A percentile compares a stretch with the other conserved stretches of the same genome.
phyloP scores from a whole-genome alignment of 2,113 vertebrate genomes.

The Dinomys branickii region DNA sequence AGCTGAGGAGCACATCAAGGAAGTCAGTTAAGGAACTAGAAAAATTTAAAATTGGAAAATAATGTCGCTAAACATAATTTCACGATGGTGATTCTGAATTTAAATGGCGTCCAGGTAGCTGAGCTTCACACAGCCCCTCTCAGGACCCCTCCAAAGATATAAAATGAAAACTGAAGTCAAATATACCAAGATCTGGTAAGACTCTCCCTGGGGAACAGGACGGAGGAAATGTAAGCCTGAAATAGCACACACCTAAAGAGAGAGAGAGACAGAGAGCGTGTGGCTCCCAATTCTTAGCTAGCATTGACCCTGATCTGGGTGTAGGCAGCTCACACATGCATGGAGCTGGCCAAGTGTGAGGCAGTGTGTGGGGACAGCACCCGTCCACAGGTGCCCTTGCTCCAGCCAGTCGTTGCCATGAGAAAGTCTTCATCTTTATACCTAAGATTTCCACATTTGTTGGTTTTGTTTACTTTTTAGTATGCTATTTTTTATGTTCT shows the following conservation, averaged over 20 bases:
- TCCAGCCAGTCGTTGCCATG: background rate
- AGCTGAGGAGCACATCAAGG: background rate
- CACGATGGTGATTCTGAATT: background rate
- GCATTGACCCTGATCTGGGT: background rate
- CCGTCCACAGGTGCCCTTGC: background rate
- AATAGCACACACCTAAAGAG: background rate
- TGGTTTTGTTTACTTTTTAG: background rate
- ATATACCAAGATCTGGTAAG: background rate
- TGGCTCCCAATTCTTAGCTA: background rate
- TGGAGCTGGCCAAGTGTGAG: background rate
- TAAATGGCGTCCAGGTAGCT: background rate
- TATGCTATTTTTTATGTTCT: background rate
- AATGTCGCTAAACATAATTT: background rate
- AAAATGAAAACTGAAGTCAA: background rate
- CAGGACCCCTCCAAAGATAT: background rate
- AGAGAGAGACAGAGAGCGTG: background rate
- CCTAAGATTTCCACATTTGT: background rate
- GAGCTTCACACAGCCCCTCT: too few relatives aligned
- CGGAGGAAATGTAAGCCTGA: background rate
- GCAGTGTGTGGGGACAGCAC: background rate
- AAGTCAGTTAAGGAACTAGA: background rate
- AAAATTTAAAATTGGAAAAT: background rate
- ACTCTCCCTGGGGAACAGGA: background rate
- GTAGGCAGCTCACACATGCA: background rate
- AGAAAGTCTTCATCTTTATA: background rate